A percentile compares a stretch with the other conserved stretches of the same genome.
Conservation (phyloP, 1,140 invertebrate species). For the Trichoplusia ni region DNA sequence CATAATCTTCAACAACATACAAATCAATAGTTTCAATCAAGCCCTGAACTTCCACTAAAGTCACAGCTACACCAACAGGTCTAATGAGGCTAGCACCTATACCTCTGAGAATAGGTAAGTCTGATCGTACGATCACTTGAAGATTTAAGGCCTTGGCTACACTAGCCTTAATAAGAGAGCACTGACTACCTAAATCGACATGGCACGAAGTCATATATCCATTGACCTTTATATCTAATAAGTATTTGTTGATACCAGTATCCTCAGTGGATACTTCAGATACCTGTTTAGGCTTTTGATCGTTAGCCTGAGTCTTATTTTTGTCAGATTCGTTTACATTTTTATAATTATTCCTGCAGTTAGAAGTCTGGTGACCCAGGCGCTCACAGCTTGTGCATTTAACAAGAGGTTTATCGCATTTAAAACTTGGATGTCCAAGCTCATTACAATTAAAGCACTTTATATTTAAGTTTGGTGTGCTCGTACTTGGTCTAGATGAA, state of each 20-base stretch:
- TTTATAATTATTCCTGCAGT: conserved; percentile 19
- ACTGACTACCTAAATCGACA: conserved; percentile 38
- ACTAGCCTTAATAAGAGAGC: conserved; percentile 28
- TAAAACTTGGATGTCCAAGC: conserved; percentile 24
- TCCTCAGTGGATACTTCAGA: conserved; percentile 6
- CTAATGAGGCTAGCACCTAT: conserved; percentile 32
- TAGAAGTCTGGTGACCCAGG: conserved; percentile 21
- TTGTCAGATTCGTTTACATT: not conserved
- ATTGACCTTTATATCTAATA: conserved; percentile 37
- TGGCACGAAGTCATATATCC: not conserved
- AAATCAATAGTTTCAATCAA: conserved; percentile 32
- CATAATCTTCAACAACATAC: conserved; percentile 45
- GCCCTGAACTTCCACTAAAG: conserved; percentile 35
- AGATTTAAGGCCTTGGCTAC: not conserved
- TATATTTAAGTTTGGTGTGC: not conserved
- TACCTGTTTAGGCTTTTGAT: conserved; percentile 32
- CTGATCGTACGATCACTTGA: not conserved
- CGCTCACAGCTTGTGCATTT: conserved; percentile 30
- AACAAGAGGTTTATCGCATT: conserved; percentile 20
- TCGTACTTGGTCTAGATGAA: too few relatives aligned
- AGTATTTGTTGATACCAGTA: conserved; percentile 30
- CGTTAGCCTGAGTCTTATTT: not conserved
- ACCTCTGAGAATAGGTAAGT: conserved; percentile 37
- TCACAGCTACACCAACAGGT: conserved; percentile 35
- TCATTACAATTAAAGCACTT: conserved; percentile 35